These are phyloP conservation scores for Emydura subglobosa DNA, from an alignment of 2,113 vertebrate genomes.

Conservation along the genomic window DNA sequence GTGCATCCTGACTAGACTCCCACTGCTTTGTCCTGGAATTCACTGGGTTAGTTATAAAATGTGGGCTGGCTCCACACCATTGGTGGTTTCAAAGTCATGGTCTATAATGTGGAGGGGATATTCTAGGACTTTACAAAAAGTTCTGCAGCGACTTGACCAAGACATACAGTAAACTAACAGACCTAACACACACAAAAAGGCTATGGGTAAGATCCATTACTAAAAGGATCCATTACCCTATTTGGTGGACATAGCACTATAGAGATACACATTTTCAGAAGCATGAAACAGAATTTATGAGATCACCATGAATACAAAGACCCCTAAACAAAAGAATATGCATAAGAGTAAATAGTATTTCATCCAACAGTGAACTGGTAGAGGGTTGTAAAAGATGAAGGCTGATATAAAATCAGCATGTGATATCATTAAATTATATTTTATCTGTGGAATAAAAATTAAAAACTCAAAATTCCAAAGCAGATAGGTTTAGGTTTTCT, in stretches of 20 bases:
- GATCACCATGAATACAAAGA: not conserved
- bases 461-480: rapidly evolving
- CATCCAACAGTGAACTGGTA: not conserved
- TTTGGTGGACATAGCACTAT: not conserved
- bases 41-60: not conserved
- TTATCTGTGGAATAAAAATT: not conserved
- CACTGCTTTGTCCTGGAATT: not conserved
- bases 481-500: not conserved
- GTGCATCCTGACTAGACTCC: not conserved
- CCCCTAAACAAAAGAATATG: not conserved
- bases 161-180: not conserved
- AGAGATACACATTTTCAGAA: not conserved
- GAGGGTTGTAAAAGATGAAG: not conserved
- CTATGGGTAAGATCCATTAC: not conserved
- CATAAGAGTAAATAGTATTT: not conserved
- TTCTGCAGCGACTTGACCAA: not conserved
- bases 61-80: not conserved
- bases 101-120: not conserved
- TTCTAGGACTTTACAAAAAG: not conserved
- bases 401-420: not conserved
- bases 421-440: not conserved
- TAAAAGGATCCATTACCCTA: not conserved
- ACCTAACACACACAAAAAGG: not conserved
- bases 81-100: not conserved
- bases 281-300: not conserved